Evolutionary conservation across 2,888 invertebrate species (phyloP).

Genomic region (Adineta ricciae): DNA sequence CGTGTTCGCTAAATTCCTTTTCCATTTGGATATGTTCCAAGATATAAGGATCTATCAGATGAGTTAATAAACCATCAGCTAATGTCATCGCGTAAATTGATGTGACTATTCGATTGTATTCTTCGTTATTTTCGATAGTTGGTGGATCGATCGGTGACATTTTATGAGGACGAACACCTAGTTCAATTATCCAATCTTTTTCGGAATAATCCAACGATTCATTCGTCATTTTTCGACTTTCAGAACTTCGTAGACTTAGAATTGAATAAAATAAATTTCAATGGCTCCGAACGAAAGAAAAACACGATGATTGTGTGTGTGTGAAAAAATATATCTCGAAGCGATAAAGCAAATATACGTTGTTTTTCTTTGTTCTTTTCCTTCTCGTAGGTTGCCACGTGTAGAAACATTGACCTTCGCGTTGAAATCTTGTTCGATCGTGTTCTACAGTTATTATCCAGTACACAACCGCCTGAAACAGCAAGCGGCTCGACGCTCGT

Average conservation of each 20-base stretch:
- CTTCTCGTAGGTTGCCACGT: neutral
- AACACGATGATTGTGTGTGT: too few species aligned
- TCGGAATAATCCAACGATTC: neutral
- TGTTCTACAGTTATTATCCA: neutral
- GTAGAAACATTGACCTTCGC: neutral
- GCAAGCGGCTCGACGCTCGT: neutral
- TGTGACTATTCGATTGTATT: neutral
- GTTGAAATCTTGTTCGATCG: neutral
- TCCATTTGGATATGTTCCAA: neutral
- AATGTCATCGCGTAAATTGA: neutral
- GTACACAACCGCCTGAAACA: slow-evolving; percentile 17
- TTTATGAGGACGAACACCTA: neutral
- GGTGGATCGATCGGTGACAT: neutral
- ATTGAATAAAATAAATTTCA: too few species aligned
- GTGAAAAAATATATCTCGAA: too few species aligned
- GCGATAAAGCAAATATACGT: too few species aligned
- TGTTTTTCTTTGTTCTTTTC: neutral
- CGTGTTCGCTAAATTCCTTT: neutral
- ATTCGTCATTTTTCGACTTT: neutral
- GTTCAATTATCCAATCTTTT: neutral
- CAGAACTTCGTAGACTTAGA: neutral
- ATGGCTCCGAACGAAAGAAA: too few species aligned
- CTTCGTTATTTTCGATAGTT: neutral
- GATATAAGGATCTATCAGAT: neutral
- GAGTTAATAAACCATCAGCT: neutral